These are phyloP conservation scores for Leptopilina myrica DNA, from an alignment of 2,888 invertebrate species.

Conservation along the genomic window DNA sequence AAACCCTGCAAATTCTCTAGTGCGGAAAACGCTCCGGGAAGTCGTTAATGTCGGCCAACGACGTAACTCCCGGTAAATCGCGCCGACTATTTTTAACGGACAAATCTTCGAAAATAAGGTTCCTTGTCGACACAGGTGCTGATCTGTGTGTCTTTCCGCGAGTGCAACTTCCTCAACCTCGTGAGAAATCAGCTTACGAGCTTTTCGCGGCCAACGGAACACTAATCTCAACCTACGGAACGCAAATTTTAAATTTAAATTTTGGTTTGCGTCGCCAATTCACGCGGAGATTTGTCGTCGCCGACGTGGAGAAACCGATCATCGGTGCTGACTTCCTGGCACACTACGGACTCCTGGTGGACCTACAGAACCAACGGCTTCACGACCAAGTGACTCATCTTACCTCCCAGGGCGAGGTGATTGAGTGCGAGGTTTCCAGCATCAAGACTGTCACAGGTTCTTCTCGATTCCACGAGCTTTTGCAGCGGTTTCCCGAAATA, in stretches of 20 bases:
- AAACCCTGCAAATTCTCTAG: background rate
- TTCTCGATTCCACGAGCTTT: background rate
- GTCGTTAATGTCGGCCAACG: background rate
- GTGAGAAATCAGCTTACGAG: slow-evolving; percentile 57
- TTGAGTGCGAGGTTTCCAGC: too few species aligned
- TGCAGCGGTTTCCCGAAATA: slow-evolving; percentile 32
- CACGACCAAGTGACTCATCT: slow-evolving; percentile 46
- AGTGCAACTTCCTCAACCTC: slow-evolving; percentile 49
- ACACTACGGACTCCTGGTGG: slow-evolving; percentile 65
- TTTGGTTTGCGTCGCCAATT: slow-evolving; percentile 64
- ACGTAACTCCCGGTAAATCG: background rate
- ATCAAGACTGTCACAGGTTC: background rate
- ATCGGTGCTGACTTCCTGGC: slow-evolving; percentile 68
- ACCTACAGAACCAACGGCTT: slow-evolving; percentile 58
- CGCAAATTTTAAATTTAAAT: slow-evolving; percentile 54
- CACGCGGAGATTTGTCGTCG: slow-evolving; percentile 66
- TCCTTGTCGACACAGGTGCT: slow-evolving; percentile 55
- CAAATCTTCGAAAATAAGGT: slow-evolving; percentile 18
- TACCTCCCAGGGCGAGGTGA: too few species aligned
- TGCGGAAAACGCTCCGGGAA: too few species aligned
- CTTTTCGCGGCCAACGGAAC: slow-evolving; percentile 68
- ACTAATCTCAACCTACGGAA: slow-evolving; percentile 65
- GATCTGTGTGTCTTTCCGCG: slow-evolving; percentile 56
- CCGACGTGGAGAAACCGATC: slow-evolving; percentile 67
- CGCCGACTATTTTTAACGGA: slow-evolving; percentile 54